Conservation (phyloP, 2,113 vertebrate species). For the Tauraco erythrolophus region DNA sequence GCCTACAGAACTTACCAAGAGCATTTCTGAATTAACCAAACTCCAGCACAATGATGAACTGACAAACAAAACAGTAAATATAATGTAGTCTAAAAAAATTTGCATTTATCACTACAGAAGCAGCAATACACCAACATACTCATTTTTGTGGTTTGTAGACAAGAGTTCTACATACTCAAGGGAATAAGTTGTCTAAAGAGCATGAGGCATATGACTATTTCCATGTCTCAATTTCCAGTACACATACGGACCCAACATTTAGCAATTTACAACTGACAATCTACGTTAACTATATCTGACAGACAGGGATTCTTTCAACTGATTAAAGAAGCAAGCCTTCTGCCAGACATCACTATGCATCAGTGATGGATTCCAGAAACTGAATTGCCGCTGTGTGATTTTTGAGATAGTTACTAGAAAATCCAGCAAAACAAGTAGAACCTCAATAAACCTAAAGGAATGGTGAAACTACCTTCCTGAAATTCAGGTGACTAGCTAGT, state of each 20-base stretch:
- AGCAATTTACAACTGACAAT: not conserved
- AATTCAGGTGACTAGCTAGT: not conserved
- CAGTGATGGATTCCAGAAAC: constrained; percentile 12
- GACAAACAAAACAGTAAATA: not conserved
- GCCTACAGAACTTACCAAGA: not conserved
- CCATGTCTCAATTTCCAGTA: not conserved
- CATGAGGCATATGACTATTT: not conserved
- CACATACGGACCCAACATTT: not conserved
- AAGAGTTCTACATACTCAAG: not conserved
- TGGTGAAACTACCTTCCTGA: not conserved
- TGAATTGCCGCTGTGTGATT: not conserved
- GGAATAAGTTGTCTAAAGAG: not conserved
- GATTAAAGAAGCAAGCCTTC: not conserved
- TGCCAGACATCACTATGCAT: not conserved
- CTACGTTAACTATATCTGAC: not conserved
- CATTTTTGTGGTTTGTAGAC: not conserved
- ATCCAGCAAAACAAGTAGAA: not conserved
- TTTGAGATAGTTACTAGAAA: not conserved
- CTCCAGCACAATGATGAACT: not conserved
- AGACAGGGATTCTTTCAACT: not conserved
- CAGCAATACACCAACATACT: not conserved
- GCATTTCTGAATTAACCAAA: not conserved
- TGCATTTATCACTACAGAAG: not conserved
- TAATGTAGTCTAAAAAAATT: not conserved
- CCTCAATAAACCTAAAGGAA: not conserved